Base-by-base conservation (phyloP, 1,140 invertebrate genomes). In the Euwallacea similis region DNA sequence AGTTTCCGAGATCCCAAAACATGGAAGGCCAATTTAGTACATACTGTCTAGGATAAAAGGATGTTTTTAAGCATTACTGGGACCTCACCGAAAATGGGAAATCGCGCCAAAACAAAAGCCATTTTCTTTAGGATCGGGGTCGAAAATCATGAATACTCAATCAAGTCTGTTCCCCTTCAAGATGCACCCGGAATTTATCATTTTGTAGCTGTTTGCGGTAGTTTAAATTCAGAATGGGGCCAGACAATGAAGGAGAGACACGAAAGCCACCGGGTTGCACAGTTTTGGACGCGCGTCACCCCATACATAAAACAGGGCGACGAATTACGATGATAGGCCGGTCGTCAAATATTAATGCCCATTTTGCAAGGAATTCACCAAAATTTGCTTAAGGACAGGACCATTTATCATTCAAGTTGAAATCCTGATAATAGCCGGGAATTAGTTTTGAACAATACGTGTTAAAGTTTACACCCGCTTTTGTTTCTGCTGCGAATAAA, bases 71-170 rank as follows among this genome's bases (percentile, higher is more conserved):
- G 1, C 9, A 50, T 11, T 50, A 50, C 9, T 2, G 46, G 9
- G 13, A 11, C 13, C 13, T 50, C 13, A 50, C 46, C 46, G 13
- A 50, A 50, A 50, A 50, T 50, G 13, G 46, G 46, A 13, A 50
- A 50, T 50, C 13, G 13, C 46, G 13, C 13, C 46, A 50, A 50
- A 50, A 50, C 46, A 50, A 50, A 11, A 50, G 46, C 46, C 9
- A 50, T 50, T 13, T 50, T 6, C 46, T 11, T 50, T 11, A 50
- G 13, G 13, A 50, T 10, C 46, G 9, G 13, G 13, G 46, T 50
- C 59, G 13, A 41, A 61, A 61, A 41, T 61, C 59, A 61, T 61
- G 59, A 61, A 61, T 61, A 61, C 59, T 61, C 59, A 61, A 61
- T 61, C 59, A 61, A 11, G 13, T 61, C 9, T 42, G 9, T 41